A percentile compares a stretch with the other conserved stretches of the same genome.
phyloP scores from a whole-genome alignment of 2,888 invertebrate genomes.

The Alloplasta piceator region DNA sequence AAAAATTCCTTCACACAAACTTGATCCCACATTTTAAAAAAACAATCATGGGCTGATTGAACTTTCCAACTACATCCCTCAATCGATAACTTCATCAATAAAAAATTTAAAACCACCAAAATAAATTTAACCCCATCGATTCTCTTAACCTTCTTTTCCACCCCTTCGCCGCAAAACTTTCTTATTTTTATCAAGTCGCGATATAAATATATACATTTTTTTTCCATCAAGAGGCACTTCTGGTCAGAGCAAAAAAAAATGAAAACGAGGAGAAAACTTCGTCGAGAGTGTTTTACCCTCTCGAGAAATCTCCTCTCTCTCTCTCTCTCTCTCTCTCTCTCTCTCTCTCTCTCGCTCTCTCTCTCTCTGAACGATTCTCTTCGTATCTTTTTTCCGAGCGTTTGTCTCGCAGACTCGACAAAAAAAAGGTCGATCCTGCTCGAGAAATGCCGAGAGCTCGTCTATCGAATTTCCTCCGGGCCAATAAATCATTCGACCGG shows the following conservation, averaged over 20 bases:
- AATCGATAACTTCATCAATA: too few relatives aligned
- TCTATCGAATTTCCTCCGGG: slow-evolving; percentile 5
- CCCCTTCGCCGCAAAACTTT: not conserved
- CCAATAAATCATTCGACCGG: slow-evolving; percentile 30
- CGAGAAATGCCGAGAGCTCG: not conserved
- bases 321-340: slow-evolving; percentile 22
- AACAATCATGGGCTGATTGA: too few relatives aligned
- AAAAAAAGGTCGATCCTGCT: slow-evolving; percentile 5
- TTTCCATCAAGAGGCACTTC: slow-evolving; percentile 3
- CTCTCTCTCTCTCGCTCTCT: slow-evolving; percentile 4
- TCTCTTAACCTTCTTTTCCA: too few relatives aligned
- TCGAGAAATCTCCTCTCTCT: slow-evolving; percentile 19
- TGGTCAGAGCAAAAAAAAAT: not conserved
- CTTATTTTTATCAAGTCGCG: not conserved
- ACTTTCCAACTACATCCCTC: too few relatives aligned
- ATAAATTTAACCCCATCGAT: too few relatives aligned
- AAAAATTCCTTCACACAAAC: too few relatives aligned
- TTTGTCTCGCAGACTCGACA: not conserved
- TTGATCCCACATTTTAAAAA: too few relatives aligned
- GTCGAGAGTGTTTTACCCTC: slow-evolving; percentile 19
- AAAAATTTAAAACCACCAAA: too few relatives aligned
- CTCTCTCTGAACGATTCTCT: slow-evolving; percentile 9
- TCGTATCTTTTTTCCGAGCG: not conserved
- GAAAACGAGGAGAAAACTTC: not conserved
- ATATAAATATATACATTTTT: not conserved